Percentiles rank a stretch among this genome's conserved stretches.
phyloP scores from a whole-genome alignment of 2,113 vertebrate species.

The Dipodomys spectabilis region DNA sequence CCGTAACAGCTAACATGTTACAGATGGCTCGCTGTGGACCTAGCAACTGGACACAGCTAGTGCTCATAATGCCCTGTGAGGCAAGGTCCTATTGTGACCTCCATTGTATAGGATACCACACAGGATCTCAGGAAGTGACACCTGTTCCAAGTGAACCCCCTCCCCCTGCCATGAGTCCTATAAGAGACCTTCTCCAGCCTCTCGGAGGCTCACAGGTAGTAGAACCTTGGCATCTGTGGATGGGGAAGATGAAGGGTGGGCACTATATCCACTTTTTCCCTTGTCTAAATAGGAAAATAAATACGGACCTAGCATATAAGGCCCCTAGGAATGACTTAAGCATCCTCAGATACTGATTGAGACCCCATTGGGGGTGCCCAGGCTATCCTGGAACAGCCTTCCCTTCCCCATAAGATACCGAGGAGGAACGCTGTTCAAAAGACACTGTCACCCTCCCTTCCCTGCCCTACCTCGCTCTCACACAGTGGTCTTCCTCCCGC shows the following conservation, averaged over 20 bases:
- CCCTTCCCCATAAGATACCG: not conserved
- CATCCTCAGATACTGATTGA: not conserved
- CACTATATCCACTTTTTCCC: too few relatives aligned
- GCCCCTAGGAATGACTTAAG: not conserved
- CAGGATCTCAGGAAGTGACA: not conserved
- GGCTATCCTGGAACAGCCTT: not conserved
- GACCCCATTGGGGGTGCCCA: too few relatives aligned
- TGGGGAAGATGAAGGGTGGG: not conserved
- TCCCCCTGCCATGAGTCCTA: too few relatives aligned
- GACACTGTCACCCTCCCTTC: too few relatives aligned
- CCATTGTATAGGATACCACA: not conserved
- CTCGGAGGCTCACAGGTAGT: not conserved
- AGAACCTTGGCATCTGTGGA: not conserved
- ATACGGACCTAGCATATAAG: not conserved
- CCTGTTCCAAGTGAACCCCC: not conserved
- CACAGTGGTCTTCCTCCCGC: too few relatives aligned
- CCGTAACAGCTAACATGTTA: not conserved
- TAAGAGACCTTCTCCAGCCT: not conserved
- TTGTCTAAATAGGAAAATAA: too few relatives aligned
- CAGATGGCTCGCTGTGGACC: not conserved
- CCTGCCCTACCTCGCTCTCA: not conserved
- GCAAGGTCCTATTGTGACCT: slow-evolving; percentile 15
- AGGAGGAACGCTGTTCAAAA: not conserved
- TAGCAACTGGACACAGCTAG: not conserved
- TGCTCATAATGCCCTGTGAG: slow-evolving; percentile 14